A percentile compares a stretch with the other conserved stretches of the same genome.
Evolutionary conservation across 2,797 vertebrate species (phyloP).

Genomic region (Takifugu rubripes): DNA sequence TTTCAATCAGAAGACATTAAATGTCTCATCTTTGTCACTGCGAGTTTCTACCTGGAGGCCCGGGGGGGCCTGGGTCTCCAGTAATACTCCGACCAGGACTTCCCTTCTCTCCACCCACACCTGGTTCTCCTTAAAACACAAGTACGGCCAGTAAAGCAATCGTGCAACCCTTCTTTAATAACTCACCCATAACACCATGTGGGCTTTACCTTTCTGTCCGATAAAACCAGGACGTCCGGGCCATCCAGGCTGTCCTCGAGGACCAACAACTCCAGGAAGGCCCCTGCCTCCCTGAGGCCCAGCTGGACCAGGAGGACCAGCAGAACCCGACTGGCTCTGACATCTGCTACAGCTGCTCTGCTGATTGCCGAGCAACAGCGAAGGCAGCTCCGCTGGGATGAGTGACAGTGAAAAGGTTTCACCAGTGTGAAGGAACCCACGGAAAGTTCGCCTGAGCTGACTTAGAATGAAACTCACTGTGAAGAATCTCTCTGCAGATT

Average conservation of each 20-base stretch:
- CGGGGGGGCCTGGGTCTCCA: slow-evolving; percentile 86
- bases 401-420: slow-evolving; percentile 31
- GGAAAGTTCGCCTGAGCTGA: slow-evolving; percentile 11
- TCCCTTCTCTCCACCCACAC: slow-evolving; percentile 85
- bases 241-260: slow-evolving; percentile 80
- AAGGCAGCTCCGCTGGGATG: slow-evolving; percentile 83
- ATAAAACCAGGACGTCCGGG: slow-evolving; percentile 81
- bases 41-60: slow-evolving; percentile 80
- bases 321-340: slow-evolving; percentile 76
- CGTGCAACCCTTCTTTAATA: neutral
- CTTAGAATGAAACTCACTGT: slow-evolving; percentile 78
- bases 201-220: slow-evolving; percentile 84
- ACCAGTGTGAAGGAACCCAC: slow-evolving; percentile 1
- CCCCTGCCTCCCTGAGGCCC: slow-evolving; percentile 86
- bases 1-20: neutral
- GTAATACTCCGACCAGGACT: slow-evolving; percentile 80
- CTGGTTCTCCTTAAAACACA: slow-evolving; percentile 80
- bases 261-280: slow-evolving; percentile 83
- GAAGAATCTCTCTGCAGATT: slow-evolving; percentile 90
- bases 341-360: slow-evolving; percentile 84
- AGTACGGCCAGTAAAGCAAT: slow-evolving; percentile 3
- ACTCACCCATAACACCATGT: neutral
- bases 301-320: slow-evolving; percentile 79
- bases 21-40: neutral
- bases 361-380: slow-evolving; percentile 82